Evolutionary conservation across 2,888 invertebrate genomes (phyloP).

Genomic region (Pammene aurita): DNA sequence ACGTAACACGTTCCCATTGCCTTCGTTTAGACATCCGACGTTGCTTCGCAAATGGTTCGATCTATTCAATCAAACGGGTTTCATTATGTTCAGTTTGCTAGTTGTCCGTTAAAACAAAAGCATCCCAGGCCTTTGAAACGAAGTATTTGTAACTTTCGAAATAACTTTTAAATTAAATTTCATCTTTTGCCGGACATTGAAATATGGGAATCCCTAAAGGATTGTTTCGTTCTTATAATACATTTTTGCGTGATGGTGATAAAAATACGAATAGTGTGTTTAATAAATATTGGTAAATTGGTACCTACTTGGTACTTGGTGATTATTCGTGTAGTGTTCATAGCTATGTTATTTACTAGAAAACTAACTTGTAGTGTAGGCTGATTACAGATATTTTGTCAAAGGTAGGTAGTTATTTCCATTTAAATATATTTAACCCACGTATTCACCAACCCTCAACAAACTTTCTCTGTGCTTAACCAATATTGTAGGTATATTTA

Average conservation of each 20-base stretch:
- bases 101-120: constrained; percentile 34
- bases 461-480: background rate
- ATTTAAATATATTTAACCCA: background rate
- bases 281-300: constrained; percentile 4
- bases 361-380: background rate
- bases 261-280: background rate
- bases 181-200: constrained; percentile 3
- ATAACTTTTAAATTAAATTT: constrained; percentile 16
- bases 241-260: constrained; percentile 4
- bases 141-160: constrained; percentile 17
- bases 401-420: background rate
- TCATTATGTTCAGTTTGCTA: constrained; percentile 47
- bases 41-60: constrained; percentile 10
- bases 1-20: constrained; percentile 17
- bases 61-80: constrained; percentile 55
- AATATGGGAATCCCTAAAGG: background rate
- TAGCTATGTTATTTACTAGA: background rate
- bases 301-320: background rate
- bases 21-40: constrained; percentile 35
- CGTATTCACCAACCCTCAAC: background rate
- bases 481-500: background rate
- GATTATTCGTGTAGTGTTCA: background rate
- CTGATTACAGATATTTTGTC: background rate
- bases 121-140: constrained; percentile 10
- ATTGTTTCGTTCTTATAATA: constrained; percentile 1